A percentile compares a stretch with the other conserved stretches of the same genome.
Evolutionary conservation across 2,113 vertebrate species (phyloP).

Genomic region (Phalacrocorax aristotelis): DNA sequence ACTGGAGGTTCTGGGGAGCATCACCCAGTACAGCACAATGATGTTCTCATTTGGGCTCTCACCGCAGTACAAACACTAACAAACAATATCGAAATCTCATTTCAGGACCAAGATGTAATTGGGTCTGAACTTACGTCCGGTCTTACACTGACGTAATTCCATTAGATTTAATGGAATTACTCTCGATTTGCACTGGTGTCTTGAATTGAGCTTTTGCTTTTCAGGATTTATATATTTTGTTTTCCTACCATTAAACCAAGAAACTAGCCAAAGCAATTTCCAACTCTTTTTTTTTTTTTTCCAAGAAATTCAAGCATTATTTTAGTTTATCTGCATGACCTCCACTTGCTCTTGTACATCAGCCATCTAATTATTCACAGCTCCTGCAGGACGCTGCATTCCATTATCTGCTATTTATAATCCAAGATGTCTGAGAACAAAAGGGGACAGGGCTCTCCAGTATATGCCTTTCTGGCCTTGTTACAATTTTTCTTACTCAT

Average conservation of each 20-base stretch:
- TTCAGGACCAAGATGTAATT: conserved; percentile 34
- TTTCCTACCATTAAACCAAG: conserved; percentile 10
- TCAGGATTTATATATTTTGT: conserved; percentile 52
- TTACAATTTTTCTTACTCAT: neutral
- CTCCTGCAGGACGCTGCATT: conserved; percentile 32
- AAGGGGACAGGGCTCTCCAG: neutral
- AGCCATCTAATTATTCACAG: conserved; percentile 48
- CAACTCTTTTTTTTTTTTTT: neutral
- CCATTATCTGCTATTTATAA: conserved; percentile 61
- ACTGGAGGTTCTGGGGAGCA: neutral
- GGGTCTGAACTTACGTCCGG: conserved; percentile 47
- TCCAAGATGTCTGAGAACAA: conserved; percentile 22
- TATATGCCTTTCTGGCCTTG: neutral
- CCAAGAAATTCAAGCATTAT: conserved; percentile 35
- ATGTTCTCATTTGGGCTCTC: neutral
- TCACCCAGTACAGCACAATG: neutral
- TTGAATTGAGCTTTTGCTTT: conserved; percentile 47
- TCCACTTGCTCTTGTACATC: conserved; percentile 56
- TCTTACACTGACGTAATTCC: conserved; percentile 25
- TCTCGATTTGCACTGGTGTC: conserved; percentile 19
- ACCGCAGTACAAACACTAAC: neutral
- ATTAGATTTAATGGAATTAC: conserved; percentile 58
- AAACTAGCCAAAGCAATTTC: neutral
- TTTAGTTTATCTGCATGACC: conserved; percentile 53
- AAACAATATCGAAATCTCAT: conserved; percentile 50